Conservation (phyloP, 2,113 vertebrate genomes). For the Chamaetylas fuelleborni region DNA sequence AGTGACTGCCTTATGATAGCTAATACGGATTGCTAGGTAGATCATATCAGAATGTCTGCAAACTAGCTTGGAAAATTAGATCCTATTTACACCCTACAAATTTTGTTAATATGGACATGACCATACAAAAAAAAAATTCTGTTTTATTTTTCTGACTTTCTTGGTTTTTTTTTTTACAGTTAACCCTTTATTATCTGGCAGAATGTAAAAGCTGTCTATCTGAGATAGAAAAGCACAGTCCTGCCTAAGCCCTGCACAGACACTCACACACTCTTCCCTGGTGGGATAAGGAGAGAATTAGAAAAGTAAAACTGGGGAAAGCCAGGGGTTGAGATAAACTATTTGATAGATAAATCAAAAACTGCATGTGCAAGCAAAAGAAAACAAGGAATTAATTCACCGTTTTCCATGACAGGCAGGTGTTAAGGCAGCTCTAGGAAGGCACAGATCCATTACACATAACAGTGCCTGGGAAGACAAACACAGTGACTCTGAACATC, state of each 20-base stretch:
- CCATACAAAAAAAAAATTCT: neutral
- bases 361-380: neutral
- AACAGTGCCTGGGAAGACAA: neutral
- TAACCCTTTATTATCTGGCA: neutral
- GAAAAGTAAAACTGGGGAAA: neutral
- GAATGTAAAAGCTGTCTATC: neutral
- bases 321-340: neutral
- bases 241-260: neutral
- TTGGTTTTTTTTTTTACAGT: neutral
- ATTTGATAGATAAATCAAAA: neutral
- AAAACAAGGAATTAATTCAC: neutral
- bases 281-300: neutral
- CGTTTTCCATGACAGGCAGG: no score
- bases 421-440: neutral
- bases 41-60: neutral
- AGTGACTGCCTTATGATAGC: neutral
- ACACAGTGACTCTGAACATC: fast-evolving
- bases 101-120: neutral
- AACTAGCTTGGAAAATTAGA: neutral
- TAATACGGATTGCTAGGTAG: neutral
- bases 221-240: neutral
- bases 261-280: neutral
- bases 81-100: neutral
- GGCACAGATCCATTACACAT: fast-evolving
- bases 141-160: neutral